A percentile compares a stretch with the other conserved stretches of the same genome.
These are phyloP conservation scores for Lasioglossum leucozonium DNA, from an alignment of 2,888 invertebrate species.

Conservation along the genomic window DNA sequence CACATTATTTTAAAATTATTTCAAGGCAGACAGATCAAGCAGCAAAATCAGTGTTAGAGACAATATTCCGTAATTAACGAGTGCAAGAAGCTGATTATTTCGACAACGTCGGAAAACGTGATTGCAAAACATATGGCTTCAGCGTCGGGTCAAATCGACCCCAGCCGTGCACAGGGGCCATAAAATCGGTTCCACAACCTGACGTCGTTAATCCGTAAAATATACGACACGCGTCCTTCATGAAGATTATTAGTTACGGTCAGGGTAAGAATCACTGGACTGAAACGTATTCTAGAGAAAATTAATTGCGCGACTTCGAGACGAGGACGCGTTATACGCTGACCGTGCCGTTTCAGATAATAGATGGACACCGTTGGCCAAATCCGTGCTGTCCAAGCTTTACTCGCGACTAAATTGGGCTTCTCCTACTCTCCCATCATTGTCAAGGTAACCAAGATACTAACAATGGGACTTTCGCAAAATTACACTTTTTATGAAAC, in stretches of 20 bases:
- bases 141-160: neutral
- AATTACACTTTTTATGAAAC: neutral
- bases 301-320: constrained; percentile 72
- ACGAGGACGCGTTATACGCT: constrained; percentile 54
- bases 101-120: neutral
- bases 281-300: constrained; percentile 66
- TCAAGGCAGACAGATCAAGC: neutral
- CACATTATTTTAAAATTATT: neutral
- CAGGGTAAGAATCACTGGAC: constrained; percentile 44
- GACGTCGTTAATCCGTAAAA: neutral
- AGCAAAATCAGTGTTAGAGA: neutral
- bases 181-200: too few relatives aligned
- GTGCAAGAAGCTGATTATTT: neutral
- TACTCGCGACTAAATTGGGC: neutral
- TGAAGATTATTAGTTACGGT: constrained; percentile 42
- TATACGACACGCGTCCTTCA: constrained; percentile 9
- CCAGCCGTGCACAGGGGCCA: too few relatives aligned
- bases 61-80: neutral
- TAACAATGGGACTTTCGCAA: neutral
- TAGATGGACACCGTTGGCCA: constrained; percentile 32
- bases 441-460: neutral
- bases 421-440: neutral
- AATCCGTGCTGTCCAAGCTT: constrained; percentile 14
- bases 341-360: constrained; percentile 66
- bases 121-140: neutral